phyloP scores from a whole-genome alignment of 2,113 vertebrate species.

The Trogon surrucura region DNA sequence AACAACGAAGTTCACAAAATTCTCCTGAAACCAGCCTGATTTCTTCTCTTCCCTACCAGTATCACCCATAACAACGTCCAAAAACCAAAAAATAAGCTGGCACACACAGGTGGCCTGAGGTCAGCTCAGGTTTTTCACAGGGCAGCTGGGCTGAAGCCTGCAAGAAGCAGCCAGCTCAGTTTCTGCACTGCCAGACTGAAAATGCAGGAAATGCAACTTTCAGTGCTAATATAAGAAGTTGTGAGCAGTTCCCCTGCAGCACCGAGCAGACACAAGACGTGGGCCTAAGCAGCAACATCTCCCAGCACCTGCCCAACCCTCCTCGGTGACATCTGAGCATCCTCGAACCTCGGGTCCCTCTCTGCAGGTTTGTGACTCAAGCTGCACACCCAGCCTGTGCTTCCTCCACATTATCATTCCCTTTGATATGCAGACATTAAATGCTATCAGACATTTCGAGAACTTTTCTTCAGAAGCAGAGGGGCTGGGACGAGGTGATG shows the following conservation, averaged over 20 bases:
- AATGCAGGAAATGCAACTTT: not conserved
- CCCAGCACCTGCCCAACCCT: not conserved
- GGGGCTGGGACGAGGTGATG: not conserved
- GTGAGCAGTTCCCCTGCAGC: not conserved
- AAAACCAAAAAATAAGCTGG: not conserved
- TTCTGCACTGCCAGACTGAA: not conserved
- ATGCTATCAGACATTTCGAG: not conserved
- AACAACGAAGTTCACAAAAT: not conserved
- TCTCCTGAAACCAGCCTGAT: not conserved
- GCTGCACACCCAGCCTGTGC: not conserved
- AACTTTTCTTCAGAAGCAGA: not conserved
- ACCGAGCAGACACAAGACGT: not conserved
- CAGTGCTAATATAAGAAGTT: not conserved
- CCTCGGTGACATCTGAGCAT: not conserved
- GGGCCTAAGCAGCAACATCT: not conserved
- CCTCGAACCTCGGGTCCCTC: not conserved
- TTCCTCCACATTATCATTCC: rapidly evolving
- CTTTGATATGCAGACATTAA: not conserved
- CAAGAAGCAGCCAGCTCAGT: not conserved
- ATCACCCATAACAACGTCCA: not conserved
- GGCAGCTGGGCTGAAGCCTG: not conserved
- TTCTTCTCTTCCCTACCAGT: not conserved
- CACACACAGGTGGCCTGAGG: not conserved
- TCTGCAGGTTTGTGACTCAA: not conserved
- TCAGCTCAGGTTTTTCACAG: not conserved